Evolutionary conservation across 2,797 vertebrate species (phyloP), one percentile per base, ranked within the genome.

Genomic region (Nasua narica): DNA sequence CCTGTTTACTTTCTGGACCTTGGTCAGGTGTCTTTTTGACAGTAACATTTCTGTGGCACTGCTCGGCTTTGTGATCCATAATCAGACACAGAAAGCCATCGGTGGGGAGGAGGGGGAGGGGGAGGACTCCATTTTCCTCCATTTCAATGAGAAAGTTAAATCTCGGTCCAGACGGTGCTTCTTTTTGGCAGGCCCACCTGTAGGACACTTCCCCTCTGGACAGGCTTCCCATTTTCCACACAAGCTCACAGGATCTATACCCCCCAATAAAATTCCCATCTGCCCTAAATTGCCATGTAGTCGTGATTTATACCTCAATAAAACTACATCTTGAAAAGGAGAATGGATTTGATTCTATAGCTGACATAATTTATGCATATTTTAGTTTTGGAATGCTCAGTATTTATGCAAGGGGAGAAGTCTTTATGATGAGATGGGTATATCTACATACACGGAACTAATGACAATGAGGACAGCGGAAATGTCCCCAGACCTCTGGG

Each of bases 211-310:
- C 95, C 77, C 97, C 95, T 95, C 32, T 23, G 88, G 97, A 89
- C 74, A 60, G 90, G 92, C 94, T 98, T 98, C 96, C 98, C 76
- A 97, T 98, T 98, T 98, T 97, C 97, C 98, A 98, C 97, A 98
- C 2, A 0, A 97, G 67, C 97, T 98, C 97, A 87, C 69, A 98
- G 96, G 96, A 98, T 95, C 97, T 86, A 43, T 72, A 78, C 43
- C 90, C 86, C 91, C 79, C 93, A 70, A 5, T 97, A 97, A 98
- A 98, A 98, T 98, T 98, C 91, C 95, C 93, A 72, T 97, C 97
- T 98, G 83, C 83, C 77, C 85, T 97, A 97, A 95, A 97, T 97
- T 98, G 93, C 95, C 93, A 97, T 77, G 12, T 97, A 74, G 90
- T 87, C 60, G 72, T 98, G 98, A 98, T 98, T 98, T 98, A 98